Evolutionary conservation across 2,113 vertebrate species (phyloP).

Genomic region (Leuciscus idus): DNA sequence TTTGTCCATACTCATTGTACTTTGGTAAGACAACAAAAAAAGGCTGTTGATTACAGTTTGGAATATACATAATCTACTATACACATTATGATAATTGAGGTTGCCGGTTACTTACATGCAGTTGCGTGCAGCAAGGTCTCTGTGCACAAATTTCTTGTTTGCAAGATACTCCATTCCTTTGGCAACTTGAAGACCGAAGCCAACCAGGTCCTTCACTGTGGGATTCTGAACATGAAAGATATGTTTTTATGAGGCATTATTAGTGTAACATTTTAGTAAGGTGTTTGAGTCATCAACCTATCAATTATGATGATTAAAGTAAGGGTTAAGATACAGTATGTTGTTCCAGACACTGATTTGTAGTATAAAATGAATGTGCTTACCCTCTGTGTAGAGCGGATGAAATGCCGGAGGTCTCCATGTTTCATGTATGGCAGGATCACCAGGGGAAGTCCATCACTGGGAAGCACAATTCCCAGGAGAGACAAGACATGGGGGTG

Average conservation of each 20-base stretch:
- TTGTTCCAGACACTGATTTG: neutral
- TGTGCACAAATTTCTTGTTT: slow-evolving; percentile 94
- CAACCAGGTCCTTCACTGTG: slow-evolving; percentile 92
- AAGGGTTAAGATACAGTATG: neutral
- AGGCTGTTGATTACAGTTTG: neutral
- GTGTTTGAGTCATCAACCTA: neutral
- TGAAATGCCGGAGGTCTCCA: slow-evolving; percentile 91
- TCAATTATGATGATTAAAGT: neutral
- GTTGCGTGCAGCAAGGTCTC: slow-evolving; percentile 95
- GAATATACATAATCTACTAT: too few relatives aligned
- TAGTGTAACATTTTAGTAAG: neutral
- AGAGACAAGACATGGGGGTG: slow-evolving; percentile 91
- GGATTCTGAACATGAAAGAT: slow-evolving; percentile 79
- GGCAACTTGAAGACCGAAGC: slow-evolving; percentile 94
- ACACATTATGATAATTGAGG: neutral
- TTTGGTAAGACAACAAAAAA: neutral
- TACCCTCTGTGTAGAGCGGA: slow-evolving; percentile 89
- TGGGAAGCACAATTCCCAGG: slow-evolving; percentile 87
- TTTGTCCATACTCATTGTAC: neutral
- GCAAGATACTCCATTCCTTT: slow-evolving; percentile 95
- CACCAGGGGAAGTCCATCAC: slow-evolving; percentile 87
- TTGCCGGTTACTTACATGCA: slow-evolving; percentile 88
- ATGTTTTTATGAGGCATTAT: neutral
- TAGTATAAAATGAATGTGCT: slow-evolving; percentile 9
- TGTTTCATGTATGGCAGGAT: slow-evolving; percentile 96